Conservation (phyloP, 2,113 vertebrate genomes). For the Phalacrocorax aristotelis region DNA sequence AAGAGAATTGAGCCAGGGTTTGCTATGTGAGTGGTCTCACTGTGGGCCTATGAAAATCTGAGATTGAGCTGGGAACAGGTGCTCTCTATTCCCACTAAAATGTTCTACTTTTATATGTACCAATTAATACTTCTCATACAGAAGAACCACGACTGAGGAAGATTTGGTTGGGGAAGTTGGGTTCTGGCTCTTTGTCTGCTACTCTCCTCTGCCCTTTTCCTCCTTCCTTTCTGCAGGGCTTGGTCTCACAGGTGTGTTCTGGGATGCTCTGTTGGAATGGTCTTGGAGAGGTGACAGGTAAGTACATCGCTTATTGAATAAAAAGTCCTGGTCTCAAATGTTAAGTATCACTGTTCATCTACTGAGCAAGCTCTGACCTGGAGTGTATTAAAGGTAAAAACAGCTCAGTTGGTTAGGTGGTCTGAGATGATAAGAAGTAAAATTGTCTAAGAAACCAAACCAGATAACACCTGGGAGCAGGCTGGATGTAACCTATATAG, state of each 20-base stretch:
- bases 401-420: background rate
- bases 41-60: background rate
- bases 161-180: rapidly evolving
- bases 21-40: background rate
- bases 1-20: background rate
- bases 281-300: background rate
- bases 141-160: background rate
- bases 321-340: background rate
- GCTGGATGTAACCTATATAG: background rate
- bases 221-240: constrained; percentile 21
- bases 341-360: background rate
- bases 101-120: background rate
- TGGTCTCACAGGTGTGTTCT: background rate
- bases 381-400: background rate
- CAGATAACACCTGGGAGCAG: background rate
- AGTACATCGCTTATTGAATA: background rate
- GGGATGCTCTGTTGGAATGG: background rate
- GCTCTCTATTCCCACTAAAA: background rate
- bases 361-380: background rate
- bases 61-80: background rate
- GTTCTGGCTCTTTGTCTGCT: background rate
- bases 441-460: background rate
- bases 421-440: background rate
- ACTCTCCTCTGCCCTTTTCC: background rate
- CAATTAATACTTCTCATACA: background rate